Percentiles rank a stretch among this genome's conserved stretches.
Conservation (phyloP, 1,140 invertebrate species). For the Idris sp. region DNA sequence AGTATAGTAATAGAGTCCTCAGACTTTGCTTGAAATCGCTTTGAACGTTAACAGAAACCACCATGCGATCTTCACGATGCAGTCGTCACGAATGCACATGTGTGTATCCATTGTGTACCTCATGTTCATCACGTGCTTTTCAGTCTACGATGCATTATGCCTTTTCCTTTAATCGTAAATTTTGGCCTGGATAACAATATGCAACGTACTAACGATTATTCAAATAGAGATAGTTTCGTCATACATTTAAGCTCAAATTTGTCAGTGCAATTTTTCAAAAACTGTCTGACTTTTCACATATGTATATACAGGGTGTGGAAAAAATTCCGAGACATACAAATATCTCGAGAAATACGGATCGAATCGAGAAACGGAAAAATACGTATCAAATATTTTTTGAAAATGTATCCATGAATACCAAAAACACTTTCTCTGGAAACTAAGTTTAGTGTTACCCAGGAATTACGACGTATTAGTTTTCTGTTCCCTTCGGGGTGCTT, state of each 20-base stretch:
- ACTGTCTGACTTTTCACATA: too few species aligned
- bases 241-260: constrained; percentile 27
- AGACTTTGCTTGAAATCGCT: constrained; percentile 28
- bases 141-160: constrained; percentile 20
- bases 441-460: too few species aligned
- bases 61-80: constrained; percentile 30
- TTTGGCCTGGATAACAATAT: constrained; percentile 27
- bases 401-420: too few species aligned
- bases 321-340: too few species aligned
- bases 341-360: too few species aligned
- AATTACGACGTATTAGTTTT: too few species aligned
- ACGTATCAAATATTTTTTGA: too few species aligned
- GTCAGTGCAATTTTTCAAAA: too few species aligned
- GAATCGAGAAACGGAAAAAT: too few species aligned
- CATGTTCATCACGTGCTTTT: constrained; percentile 43
- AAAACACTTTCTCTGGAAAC: too few species aligned
- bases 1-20: constrained; percentile 23
- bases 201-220: constrained; percentile 31
- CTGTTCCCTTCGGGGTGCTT: too few species aligned
- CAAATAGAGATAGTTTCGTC: constrained; percentile 19
- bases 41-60: constrained; percentile 45
- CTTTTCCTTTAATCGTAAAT: constrained; percentile 52
- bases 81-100: constrained; percentile 15
- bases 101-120: constrained; percentile 40
- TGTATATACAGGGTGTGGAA: too few species aligned